These are phyloP conservation scores for Meteorus sp. DNA, from an alignment of 1,140 invertebrate genomes.

Conservation along the genomic window DNA sequence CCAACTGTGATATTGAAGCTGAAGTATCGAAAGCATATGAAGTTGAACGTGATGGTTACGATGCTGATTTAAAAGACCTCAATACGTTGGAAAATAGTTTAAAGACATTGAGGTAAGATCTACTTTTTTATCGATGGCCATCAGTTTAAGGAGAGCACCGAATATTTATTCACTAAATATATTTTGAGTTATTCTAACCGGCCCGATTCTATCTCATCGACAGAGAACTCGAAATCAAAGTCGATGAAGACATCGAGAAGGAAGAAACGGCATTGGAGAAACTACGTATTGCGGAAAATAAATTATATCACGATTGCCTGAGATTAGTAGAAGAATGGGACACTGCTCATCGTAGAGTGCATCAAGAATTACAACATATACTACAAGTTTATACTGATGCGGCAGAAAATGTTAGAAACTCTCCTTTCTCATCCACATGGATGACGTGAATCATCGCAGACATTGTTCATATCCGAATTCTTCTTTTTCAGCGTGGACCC, in stretches of 20 bases:
- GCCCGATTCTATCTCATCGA: no score
- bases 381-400: slow-evolving; percentile 43
- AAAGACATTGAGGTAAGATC: slow-evolving; percentile 44
- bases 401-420: slow-evolving; percentile 46
- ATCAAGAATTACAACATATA: slow-evolving; percentile 37
- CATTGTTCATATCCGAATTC: slow-evolving; percentile 14
- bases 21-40: slow-evolving; percentile 32
- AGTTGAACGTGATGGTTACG: slow-evolving; percentile 40
- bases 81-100: slow-evolving; percentile 41
- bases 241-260: slow-evolving; percentile 46
- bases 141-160: no score
- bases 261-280: slow-evolving; percentile 38
- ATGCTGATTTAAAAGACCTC: slow-evolving; percentile 42
- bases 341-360: slow-evolving; percentile 37
- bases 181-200: no score
- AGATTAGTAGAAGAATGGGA: slow-evolving; percentile 42
- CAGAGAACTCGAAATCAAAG: slow-evolving; percentile 41
- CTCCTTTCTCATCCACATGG: no score
- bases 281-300: slow-evolving; percentile 39
- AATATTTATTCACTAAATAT: no score
- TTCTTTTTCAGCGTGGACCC: slow-evolving; percentile 40
- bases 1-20: slow-evolving; percentile 28
- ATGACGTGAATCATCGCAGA: no score
- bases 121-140: no score
- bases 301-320: slow-evolving; percentile 41